A percentile compares a stretch with the other conserved stretches of the same genome.
These are phyloP conservation scores for Montipora capitata DNA, from an alignment of 92 coral and sea anemone species.

Conservation along the genomic window DNA sequence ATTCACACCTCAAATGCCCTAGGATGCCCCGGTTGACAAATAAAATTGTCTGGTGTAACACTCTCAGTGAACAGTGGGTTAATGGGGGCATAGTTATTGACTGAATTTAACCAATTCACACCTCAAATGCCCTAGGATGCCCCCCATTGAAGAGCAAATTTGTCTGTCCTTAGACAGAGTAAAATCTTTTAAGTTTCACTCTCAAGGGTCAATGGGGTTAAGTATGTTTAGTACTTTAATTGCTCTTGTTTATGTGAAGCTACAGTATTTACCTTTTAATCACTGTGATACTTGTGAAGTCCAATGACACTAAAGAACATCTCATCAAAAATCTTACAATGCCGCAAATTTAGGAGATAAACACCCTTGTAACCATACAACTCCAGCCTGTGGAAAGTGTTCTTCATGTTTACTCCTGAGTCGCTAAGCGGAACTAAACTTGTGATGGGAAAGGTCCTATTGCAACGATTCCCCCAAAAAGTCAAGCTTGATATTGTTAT, in stretches of 20 bases:
- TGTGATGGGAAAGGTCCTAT: conserved; percentile 53
- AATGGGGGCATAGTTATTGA: no score
- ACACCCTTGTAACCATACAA: conserved; percentile 53
- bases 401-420: conserved; percentile 75
- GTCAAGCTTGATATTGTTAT: conserved; percentile 83
- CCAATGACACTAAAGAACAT: conserved; percentile 62
- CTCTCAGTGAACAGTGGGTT: no score
- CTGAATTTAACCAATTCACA: no score
- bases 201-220: no score
- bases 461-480: conserved; percentile 92
- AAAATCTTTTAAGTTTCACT: no score
- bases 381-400: conserved; percentile 83
- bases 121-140: no score
- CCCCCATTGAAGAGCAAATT: no score
- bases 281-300: conserved; percentile 20
- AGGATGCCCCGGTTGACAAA: no score
- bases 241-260: not conserved
- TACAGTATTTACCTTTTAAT: not conserved
- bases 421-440: conserved; percentile 75
- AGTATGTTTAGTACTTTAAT: not conserved
- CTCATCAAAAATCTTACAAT: conserved; percentile 77
- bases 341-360: conserved; percentile 77
- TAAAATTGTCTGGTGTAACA: no score
- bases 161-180: no score
- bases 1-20: no score